Conservation (phyloP, 2,113 vertebrate genomes). For the Campylomormyrus tamandua region DNA sequence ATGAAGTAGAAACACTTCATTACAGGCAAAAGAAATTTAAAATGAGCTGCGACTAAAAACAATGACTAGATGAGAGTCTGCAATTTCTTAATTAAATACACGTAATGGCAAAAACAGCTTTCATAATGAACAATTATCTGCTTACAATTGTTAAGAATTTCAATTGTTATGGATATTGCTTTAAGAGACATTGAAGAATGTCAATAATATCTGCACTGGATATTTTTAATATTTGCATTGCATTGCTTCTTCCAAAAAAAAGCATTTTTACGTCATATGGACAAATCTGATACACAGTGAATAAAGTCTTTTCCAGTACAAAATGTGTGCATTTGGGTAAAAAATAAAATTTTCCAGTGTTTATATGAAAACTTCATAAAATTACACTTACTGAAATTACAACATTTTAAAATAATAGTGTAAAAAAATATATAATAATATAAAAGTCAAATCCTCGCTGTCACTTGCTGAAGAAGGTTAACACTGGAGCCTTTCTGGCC, state of each 20-base stretch:
- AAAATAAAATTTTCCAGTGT: not conserved
- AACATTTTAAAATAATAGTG: not conserved
- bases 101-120: constrained; percentile 27
- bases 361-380: not conserved
- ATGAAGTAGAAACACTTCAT: constrained; percentile 62
- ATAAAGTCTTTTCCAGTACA: not conserved
- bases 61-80: constrained; percentile 35
- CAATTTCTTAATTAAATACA: constrained; percentile 31
- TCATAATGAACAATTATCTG: constrained; percentile 30
- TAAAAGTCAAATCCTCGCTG: not conserved
- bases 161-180: not conserved
- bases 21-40: constrained; percentile 50
- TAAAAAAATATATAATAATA: not conserved
- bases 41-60: constrained; percentile 47
- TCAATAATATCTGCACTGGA: constrained; percentile 16
- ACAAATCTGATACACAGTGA: not conserved
- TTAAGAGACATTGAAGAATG: constrained; percentile 12
- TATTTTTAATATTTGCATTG: not conserved
- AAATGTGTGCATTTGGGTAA: not conserved
- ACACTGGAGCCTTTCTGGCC: not conserved
- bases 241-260: not conserved
- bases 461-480: not conserved
- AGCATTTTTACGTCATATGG: not conserved
- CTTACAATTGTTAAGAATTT: constrained; percentile 24
- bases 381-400: not conserved